Base-by-base conservation (phyloP, 2,113 vertebrate species). In the Bungarus multicinctus region DNA sequence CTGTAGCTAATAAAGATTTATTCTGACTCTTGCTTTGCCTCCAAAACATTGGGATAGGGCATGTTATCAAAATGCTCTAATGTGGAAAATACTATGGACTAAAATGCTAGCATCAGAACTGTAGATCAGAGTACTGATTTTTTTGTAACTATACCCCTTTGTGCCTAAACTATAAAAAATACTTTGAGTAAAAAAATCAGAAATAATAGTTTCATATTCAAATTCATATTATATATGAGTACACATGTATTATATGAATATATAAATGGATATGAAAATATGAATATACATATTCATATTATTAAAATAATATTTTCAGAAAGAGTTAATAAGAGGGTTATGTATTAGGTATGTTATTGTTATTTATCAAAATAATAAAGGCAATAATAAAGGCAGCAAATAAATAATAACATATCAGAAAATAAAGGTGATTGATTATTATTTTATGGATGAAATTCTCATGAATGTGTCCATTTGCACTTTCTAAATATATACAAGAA, bases 401-500 rank as follows among this genome's bases (percentile, higher is more conserved):
- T 23, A 57, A 57, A 57, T 57, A 57, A 57, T 0, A 45, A 57
- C 39, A 90, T 91, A 60, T 43, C 18, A 91, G 5, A 50, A 90
- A 91, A 86, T 90, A 7, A 93, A 60, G 22, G 87, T 18, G 69
- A n/a, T 45, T 47, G 43, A 23, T 2, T 47, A 93, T 30, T 89
- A 50, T 27, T 89, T 57, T 91, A 69, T 92, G 89, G n/a, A 57
- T 85, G 55, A 25, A 45, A 55, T 91, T 93, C 30, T 92, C n/a
- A 91, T 87, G 93, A 94, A 52, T 22, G 0, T 91, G 1, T 25
- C 30, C n/a, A 89, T 94, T 85, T 92, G 81, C 93, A 85, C 50
- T 74, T 85, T 95, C 58, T 1, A 0, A 53, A 93, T 94, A 96
- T 91, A 43, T 20, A 91, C 94, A 91, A 95, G 93, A 97, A 96